Evolutionary conservation across 2,113 vertebrate species (phyloP), one percentile per base, ranked within the genome.

Genomic region (Cromileptes altivelis): DNA sequence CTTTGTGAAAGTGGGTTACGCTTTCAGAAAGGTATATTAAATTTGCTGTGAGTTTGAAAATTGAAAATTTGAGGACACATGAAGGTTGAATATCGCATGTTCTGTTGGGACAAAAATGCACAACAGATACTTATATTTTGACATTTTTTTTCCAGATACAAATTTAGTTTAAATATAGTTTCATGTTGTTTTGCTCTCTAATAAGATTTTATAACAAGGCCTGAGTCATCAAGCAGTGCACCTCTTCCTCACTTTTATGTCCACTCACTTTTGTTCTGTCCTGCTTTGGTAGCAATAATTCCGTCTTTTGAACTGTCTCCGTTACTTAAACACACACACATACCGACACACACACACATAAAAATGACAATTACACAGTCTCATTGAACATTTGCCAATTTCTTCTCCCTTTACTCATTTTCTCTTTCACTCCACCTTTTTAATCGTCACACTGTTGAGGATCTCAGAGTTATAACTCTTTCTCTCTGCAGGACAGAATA

Each of bases 341-440:
- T n/a, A 30, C 78, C 7, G 67, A 21, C 40, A 27, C 13, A 21
- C 40, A 27, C 13, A 15, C 70, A 65, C 23, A 25, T 1, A 52
- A 47, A 60, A 37, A n/a, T 52, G 12, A 55, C 42, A 67, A 65
- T 75, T 53, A 82, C 63, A 73, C 30, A 67, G 27, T 74, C 27
- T 73, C 70, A 68, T 27, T 87, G 56, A 81, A 72, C 58, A 79
- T 76, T 89, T 78, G 74, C 61, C 56, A 56, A 37, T 74, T 86
- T 68, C 21, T 37, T 70, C 11, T 25, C 53, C 58, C 77, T 81
- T 78, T 47, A 63, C 45, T 81, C 37, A 58, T 80, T 88, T 81
- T 85, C 73, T 65, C 57, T 85, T 87, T 86, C 49, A n/a, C 64
- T 45, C 68, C 77, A 77, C 76, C 73, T 86, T 88, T 91, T 84